phyloP scores from a whole-genome alignment of 2,888 invertebrate genomes.

The Apantesis nais region DNA sequence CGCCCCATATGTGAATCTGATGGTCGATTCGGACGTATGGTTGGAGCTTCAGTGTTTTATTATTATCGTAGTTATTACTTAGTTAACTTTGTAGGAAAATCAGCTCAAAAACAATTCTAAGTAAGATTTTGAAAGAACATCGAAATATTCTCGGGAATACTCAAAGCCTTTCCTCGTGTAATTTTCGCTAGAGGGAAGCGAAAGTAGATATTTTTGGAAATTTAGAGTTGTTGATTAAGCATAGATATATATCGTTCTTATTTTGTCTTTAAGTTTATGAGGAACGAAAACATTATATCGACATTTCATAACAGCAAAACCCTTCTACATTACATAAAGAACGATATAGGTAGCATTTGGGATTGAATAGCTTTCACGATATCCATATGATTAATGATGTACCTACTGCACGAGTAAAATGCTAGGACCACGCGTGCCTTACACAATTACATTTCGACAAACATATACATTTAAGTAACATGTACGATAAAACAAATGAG shows the following conservation, averaged over 20 bases:
- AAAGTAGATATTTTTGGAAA: slow-evolving; percentile 8
- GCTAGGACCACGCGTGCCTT: neutral
- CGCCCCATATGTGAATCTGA: no score
- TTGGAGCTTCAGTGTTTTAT: no score
- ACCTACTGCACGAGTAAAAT: neutral
- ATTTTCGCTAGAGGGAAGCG: neutral
- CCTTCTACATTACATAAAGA: no score
- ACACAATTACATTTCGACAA: neutral
- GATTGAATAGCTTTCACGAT: neutral
- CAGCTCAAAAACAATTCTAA: neutral
- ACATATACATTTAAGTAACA: neutral
- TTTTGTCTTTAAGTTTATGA: slow-evolving; percentile 2
- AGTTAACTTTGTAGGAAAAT: neutral
- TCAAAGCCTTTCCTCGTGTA: neutral
- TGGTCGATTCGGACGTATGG: no score
- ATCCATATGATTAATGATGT: neutral
- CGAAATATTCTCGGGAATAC: neutral
- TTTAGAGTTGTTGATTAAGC: neutral
- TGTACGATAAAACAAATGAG: neutral
- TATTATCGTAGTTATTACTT: neutral
- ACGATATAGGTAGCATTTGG: neutral
- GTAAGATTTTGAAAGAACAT: neutral
- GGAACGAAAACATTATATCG: slow-evolving; percentile 5
- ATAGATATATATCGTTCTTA: neutral
- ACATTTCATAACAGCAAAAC: neutral